These are phyloP conservation scores for Cylloceria caligata DNA, from an alignment of 2,888 invertebrate species.

Conservation along the genomic window DNA sequence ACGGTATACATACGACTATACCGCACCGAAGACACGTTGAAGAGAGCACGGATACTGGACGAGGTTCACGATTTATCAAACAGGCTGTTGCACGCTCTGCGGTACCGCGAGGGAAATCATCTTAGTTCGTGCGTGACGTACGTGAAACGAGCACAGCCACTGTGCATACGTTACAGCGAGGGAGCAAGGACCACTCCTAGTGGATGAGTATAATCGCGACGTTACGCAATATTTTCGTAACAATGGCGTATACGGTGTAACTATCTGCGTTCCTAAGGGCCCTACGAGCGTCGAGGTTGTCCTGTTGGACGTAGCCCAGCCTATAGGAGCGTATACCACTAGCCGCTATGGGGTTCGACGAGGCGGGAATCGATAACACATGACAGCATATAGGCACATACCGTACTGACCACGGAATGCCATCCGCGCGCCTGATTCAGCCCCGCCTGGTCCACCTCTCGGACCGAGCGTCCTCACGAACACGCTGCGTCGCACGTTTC, in stretches of 20 bases:
- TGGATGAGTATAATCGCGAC: background rate
- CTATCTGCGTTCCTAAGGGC: conserved; percentile 31
- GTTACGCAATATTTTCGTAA: conserved; percentile 4
- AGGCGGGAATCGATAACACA: conserved; percentile 81
- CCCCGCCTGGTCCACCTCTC: conserved; percentile 56
- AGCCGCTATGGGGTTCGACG: conserved; percentile 63
- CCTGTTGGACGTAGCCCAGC: conserved; percentile 14
- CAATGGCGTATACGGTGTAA: conserved; percentile 1
- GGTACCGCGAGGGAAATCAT: conserved; percentile 52
- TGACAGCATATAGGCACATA: conserved; percentile 81
- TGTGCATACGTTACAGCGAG: background rate
- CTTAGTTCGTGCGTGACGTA: conserved; percentile 56
- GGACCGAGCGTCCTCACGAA: conserved; percentile 67
- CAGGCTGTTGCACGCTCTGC: conserved; percentile 25
- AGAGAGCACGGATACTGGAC: conserved; percentile 6
- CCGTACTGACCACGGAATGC: conserved; percentile 83
- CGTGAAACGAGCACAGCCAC: conserved; percentile 33
- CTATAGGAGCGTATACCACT: background rate
- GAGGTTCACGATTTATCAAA: conserved; percentile 69
- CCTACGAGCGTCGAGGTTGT: conserved; percentile 21
- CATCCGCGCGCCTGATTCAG: conserved; percentile 77
- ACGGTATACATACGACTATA: background rate
- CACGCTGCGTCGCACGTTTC: conserved; percentile 48
- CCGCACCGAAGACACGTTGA: conserved; percentile 3
- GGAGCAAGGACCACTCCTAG: background rate